These are phyloP conservation scores for Drosophila demipolita DNA, from an alignment of 2,888 invertebrate genomes.

Conservation along the genomic window DNA sequence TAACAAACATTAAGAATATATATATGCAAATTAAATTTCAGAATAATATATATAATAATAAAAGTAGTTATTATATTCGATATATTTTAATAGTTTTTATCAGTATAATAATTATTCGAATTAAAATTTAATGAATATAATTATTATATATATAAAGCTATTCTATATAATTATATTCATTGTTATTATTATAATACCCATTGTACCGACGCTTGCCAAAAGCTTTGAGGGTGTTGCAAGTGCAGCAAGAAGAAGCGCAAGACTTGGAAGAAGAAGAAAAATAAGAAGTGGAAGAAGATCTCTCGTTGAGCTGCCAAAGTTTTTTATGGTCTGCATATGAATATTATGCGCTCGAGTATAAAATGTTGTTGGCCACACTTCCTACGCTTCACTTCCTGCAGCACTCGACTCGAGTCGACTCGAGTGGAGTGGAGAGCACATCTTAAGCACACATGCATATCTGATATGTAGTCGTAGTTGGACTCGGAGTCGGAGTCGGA, in stretches of 20 bases:
- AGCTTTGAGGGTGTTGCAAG: not conserved
- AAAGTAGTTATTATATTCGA: too few species aligned
- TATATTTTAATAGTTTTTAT: not conserved
- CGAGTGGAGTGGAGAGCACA: constrained; percentile 44
- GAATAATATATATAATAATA: not conserved
- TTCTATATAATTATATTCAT: constrained; percentile 2
- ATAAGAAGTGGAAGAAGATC: constrained; percentile 49
- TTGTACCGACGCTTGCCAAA: constrained; percentile 22
- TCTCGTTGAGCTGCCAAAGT: constrained; percentile 81
- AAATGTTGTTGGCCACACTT: constrained; percentile 82
- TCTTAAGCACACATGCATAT: constrained; percentile 54
- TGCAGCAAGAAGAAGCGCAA: constrained; percentile 7
- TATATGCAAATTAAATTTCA: not conserved
- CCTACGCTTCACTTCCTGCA: constrained; percentile 81
- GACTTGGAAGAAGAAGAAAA: constrained; percentile 5
- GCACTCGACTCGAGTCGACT: constrained; percentile 61
- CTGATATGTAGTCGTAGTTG: constrained; percentile 4
- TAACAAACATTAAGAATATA: not conserved
- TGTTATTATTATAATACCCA: constrained; percentile 12
- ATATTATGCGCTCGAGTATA: constrained; percentile 82
- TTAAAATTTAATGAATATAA: not conserved
- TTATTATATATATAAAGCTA: not conserved
- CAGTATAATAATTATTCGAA: too few species aligned
- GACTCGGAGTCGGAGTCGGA: not conserved
- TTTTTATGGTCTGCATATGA: constrained; percentile 80